phyloP scores from a whole-genome alignment of 2,797 vertebrate species.

The Amblyraja radiata region DNA sequence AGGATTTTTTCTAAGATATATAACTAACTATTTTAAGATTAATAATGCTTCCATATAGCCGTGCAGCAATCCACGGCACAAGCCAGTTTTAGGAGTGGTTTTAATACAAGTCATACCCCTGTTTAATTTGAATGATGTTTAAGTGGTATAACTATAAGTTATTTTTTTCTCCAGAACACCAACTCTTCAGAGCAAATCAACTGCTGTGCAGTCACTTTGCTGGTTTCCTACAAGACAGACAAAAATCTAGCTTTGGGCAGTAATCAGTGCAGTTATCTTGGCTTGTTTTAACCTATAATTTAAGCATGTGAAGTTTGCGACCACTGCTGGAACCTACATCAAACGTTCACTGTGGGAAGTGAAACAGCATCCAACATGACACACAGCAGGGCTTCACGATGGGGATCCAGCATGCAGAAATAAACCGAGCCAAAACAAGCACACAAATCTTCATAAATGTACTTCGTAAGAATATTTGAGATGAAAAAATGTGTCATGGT shows the following conservation, averaged over 20 bases:
- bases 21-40: background rate
- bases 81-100: background rate
- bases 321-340: background rate
- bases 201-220: background rate
- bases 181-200: background rate
- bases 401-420: background rate
- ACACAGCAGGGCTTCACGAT: background rate
- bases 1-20: background rate
- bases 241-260: background rate
- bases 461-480: slow-evolving; percentile 27
- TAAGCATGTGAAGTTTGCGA: background rate
- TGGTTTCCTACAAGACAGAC: background rate
- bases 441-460: slow-evolving; percentile 16
- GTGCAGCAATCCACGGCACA: background rate
- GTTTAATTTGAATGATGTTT: background rate
- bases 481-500: background rate
- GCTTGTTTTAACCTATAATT: background rate
- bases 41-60: background rate
- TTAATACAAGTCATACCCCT: background rate
- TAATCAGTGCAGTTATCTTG: background rate
- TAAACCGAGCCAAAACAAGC: slow-evolving; percentile 20
- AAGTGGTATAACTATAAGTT: background rate
- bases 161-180: background rate
- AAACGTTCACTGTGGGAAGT: background rate
- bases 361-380: slow-evolving; percentile 21